A percentile compares a stretch with the other conserved stretches of the same genome.
Evolutionary conservation across 2,888 invertebrate genomes (phyloP).

Genomic region (Muschampia plurimacula): DNA sequence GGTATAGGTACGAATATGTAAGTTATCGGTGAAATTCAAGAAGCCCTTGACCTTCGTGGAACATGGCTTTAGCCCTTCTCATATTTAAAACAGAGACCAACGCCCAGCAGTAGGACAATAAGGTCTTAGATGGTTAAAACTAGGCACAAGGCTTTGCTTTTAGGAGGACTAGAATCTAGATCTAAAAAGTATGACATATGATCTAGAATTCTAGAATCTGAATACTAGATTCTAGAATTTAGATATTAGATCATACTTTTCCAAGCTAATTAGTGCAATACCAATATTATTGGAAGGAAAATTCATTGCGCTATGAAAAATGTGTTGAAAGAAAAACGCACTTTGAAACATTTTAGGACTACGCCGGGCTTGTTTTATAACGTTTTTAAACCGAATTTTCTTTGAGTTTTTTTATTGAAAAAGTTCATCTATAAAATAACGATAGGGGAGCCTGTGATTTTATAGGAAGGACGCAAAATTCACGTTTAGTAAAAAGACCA

Average conservation of each 20-base stretch:
- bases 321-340: constrained; percentile 36
- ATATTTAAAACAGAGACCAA: too few species aligned
- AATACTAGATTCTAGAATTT: too few species aligned
- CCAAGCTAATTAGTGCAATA: background rate
- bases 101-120: too few species aligned
- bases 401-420: constrained; percentile 48
- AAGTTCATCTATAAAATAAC: constrained; percentile 46
- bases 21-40: too few species aligned
- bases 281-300: background rate
- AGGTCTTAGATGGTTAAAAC: too few species aligned
- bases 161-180: too few species aligned
- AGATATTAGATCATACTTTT: background rate
- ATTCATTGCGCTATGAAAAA: background rate
- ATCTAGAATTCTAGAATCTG: too few species aligned
- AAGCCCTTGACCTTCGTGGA: too few species aligned
- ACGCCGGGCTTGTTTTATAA: constrained; percentile 41
- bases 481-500: constrained; percentile 1
- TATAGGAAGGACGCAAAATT: constrained; percentile 23
- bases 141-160: too few species aligned
- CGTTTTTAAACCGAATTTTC: constrained; percentile 43
- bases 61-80: too few species aligned
- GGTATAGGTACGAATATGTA: too few species aligned
- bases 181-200: too few species aligned
- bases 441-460: constrained; percentile 25
- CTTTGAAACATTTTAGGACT: constrained; percentile 44